These are phyloP conservation scores for Agonopterix alstromeriana DNA, from an alignment of 2,888 invertebrate species.

Conservation along the genomic window DNA sequence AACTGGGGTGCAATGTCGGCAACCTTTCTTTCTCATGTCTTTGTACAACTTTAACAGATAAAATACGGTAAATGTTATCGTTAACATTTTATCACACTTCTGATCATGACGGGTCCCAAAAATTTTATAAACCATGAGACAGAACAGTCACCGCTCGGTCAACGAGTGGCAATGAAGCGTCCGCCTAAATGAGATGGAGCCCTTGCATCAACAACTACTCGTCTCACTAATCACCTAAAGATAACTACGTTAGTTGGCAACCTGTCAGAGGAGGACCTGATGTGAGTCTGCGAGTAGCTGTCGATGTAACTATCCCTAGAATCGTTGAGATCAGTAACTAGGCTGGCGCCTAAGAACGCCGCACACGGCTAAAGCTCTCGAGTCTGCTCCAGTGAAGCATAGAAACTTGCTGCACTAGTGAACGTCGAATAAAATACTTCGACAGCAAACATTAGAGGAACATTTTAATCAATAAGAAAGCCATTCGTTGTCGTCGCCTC, in stretches of 20 bases:
- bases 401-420: slow-evolving; percentile 29
- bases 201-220: slow-evolving; percentile 1
- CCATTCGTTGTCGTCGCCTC: slow-evolving; percentile 41
- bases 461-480: slow-evolving; percentile 6
- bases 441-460: slow-evolving; percentile 18
- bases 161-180: slow-evolving; percentile 62
- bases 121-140: slow-evolving; percentile 60
- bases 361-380: slow-evolving; percentile 57
- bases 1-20: slow-evolving; percentile 50
- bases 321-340: slow-evolving; percentile 55
- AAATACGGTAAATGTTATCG: slow-evolving; percentile 16
- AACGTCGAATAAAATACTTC: slow-evolving; percentile 28
- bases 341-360: slow-evolving; percentile 47
- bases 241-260: no score
- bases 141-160: slow-evolving; percentile 55
- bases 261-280: no score
- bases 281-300: slow-evolving; percentile 3
- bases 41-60: slow-evolving; percentile 14
- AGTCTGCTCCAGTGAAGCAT: slow-evolving; percentile 32
- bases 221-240: no score
- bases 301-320: slow-evolving; percentile 41
- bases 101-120: slow-evolving; percentile 54
- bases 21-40: slow-evolving; percentile 51
- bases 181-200: slow-evolving; percentile 49
- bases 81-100: slow-evolving; percentile 44